Evolutionary conservation across 1,140 invertebrate genomes (phyloP), one percentile per base, ranked within the genome.

Genomic region (Bombus cullumanus): DNA sequence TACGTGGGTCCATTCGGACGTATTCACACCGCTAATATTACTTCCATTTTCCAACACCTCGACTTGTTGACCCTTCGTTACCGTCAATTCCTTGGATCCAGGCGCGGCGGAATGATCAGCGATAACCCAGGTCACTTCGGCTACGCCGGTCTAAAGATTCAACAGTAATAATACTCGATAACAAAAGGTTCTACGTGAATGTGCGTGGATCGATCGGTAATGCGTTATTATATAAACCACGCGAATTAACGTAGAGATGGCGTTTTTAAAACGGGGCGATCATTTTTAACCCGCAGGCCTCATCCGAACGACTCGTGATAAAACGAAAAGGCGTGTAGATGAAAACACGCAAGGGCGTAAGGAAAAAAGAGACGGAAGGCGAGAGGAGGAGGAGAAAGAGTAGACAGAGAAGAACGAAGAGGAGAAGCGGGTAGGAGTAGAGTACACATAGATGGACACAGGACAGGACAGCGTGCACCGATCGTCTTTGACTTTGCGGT

Each of bases 11-110:
- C 97, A 92, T 96, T 95, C 95, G 31, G 88, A 82, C 9, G 74
- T 59, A 13, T 77, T 90, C 2, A 85, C 94, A 86, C 87, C 83
- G 62, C 90, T 81, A 43, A 86, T 81, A 13, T 83, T 78, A 39
- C 87, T 92, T 66, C 93, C 94, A 69, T 97, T 95, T 91, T 99
- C 98, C 75, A 99, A 93, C 76, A 99, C 97, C 92, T 99, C 98
- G 71, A 99, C 98, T 94, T 99, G 98, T 94, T 99, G 98, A 18
- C 98, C 98, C 92, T 98, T 98, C 69, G 95, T 96, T 15, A 98
- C 98, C 39, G 96, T 97, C 85, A 98, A 92, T 93, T 98, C 98
- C 59, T 97, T 96, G 25, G 96, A 95, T 79, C 96, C 96, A 4
- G 96, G 94, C 8, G 96, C 93, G 22, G 98, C 97, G n/a, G 95